Percentiles rank a stretch among this genome's conserved stretches.
Conservation (phyloP, 2,113 vertebrate species). For the Callipepla squamata region DNA sequence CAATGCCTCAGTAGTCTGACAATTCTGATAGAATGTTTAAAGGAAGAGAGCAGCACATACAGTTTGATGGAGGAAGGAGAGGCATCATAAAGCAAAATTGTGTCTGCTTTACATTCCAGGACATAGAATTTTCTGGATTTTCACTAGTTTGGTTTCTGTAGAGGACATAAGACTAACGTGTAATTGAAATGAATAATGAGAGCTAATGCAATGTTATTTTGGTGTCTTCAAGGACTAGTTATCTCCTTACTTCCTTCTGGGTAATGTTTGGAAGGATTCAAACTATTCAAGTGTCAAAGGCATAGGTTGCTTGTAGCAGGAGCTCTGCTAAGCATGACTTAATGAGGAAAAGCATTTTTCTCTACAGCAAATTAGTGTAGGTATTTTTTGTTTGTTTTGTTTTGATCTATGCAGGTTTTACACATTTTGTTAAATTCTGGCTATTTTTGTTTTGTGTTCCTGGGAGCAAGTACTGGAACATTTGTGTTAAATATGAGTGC, state of each 20-base stretch:
- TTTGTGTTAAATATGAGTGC: neutral
- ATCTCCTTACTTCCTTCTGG: neutral
- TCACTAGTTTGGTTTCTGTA: neutral
- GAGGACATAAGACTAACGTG: neutral
- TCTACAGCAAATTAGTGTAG: neutral
- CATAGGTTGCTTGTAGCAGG: neutral
- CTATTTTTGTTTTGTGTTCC: neutral
- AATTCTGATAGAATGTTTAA: neutral
- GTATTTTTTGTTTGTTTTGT: neutral
- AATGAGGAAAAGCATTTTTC: neutral
- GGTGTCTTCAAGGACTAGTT: neutral
- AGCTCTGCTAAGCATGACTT: neutral
- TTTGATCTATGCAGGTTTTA: neutral
- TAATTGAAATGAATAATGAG: neutral
- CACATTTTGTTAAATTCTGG: neutral
- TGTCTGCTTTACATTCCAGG: neutral
- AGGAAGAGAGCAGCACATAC: neutral
- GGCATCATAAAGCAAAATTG: neutral
- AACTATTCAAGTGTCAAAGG: neutral
- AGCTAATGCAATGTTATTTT: neutral
- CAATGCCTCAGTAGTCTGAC: neutral
- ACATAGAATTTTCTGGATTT: neutral
- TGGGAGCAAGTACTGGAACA: neutral
- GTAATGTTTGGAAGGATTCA: neutral
- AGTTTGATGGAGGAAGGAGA: neutral